Evolutionary conservation across 2,888 invertebrate genomes (phyloP), one percentile per base, ranked within the genome.

Genomic region (Tenthredo distinguenda): DNA sequence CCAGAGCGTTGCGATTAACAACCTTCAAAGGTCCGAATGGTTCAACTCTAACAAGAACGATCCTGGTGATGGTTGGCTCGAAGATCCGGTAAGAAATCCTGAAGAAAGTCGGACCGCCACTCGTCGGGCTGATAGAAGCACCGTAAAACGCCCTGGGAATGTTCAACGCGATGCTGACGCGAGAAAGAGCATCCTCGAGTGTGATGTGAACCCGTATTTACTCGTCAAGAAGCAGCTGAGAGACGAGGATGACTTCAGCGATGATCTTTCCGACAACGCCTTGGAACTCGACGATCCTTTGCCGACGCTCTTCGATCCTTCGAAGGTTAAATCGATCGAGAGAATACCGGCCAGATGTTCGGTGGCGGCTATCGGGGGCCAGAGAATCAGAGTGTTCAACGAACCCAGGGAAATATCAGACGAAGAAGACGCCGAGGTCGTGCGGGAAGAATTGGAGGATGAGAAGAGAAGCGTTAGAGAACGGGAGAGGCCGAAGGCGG

Each of bases 201-300:
- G 97, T 94, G 96, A 97, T 92, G 97, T 98, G 65, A 98, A 97
- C 93, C 97, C 98, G 3, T 98, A 98, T 92, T 97, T 97, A 88
- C 94, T 98, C 91, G 96, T 97, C 89, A 96, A 97, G 91, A 94
- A 92, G 87, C 91, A 87, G 79, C 86, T 89, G 77, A 88, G 58
- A 12, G 90, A 90, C 91, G 94, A 91, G 92, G 94, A 91, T 88
- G 94, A 91, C 87, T 93, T 89, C 86, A 94, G 90, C 92, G 94
- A 89, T 90, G 93, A 90, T 87, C 92, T 93, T 55, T 94, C 93
- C 76, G 89, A 88, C 71, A 88, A 88, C 83, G 88, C 87, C 0
- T 87, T 89, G 40, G 89, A 89, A 65, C 85, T 86, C 43, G 88
- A 89, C 31, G 86, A 86, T 43, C 47, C 37, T 37, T 71, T 76